Conservation (phyloP, 1,140 invertebrate genomes). For the Rhynchophorus ferrugineus region DNA sequence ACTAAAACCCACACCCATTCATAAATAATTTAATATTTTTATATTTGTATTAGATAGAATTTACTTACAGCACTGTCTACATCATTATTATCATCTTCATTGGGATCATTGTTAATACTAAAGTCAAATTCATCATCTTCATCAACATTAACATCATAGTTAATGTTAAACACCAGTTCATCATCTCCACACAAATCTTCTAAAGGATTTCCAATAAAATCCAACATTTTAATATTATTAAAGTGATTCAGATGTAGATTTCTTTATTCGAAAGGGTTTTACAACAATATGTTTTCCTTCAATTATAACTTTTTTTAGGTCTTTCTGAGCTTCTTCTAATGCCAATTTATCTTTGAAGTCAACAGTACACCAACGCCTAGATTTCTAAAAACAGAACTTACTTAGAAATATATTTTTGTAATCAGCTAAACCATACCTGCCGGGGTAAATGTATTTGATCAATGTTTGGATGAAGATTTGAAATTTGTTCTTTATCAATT, state of each 20-base stretch:
- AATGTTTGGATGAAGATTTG: constrained; percentile 16
- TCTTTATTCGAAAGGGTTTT: constrained; percentile 1
- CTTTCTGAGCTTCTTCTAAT: constrained; percentile 2
- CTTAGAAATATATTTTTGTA: too few relatives aligned
- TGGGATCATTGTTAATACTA: too few relatives aligned
- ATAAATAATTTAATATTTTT: too few relatives aligned
- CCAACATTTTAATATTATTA: constrained; percentile 9
- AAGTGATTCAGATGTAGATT: neutral
- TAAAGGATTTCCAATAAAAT: constrained; percentile 17
- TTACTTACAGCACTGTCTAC: too few relatives aligned
- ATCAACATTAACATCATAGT: too few relatives aligned
- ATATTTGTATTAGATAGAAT: too few relatives aligned
- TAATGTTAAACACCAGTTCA: too few relatives aligned
- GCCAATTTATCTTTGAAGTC: constrained; percentile 15
- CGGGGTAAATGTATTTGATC: constrained; percentile 11
- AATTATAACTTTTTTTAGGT: constrained; percentile 10
- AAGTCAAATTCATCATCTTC: too few relatives aligned
- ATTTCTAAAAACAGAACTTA: constrained; percentile 19
- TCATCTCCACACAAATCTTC: constrained; percentile 3
- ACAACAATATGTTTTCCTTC: constrained; percentile 12
- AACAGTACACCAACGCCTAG: constrained; percentile 23
- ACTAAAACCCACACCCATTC: too few relatives aligned
- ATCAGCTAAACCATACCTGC: too few relatives aligned
- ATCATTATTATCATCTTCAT: too few relatives aligned
- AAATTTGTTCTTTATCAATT: constrained; percentile 17